phyloP scores from a whole-genome alignment of 2,113 vertebrate species.

The Plecotus auritus region DNA sequence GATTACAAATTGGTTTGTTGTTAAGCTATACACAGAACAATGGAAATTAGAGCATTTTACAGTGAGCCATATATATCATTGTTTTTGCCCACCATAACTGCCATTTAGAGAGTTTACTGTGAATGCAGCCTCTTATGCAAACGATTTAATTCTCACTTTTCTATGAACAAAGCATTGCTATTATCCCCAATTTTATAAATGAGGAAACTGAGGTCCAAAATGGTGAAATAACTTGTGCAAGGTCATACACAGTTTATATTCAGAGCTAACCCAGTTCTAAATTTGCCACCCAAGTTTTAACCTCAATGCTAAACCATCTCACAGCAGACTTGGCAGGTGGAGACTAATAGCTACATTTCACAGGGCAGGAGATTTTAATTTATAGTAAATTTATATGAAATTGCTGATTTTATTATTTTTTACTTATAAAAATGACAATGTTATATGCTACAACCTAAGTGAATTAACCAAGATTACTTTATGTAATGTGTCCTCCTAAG shows the following conservation, averaged over 20 bases:
- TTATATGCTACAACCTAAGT: neutral
- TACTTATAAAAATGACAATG: neutral
- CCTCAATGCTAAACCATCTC: neutral
- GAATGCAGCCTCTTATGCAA: neutral
- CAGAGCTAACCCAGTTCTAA: neutral
- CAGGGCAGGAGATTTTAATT: neutral
- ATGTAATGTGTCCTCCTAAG: neutral
- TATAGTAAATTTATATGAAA: neutral
- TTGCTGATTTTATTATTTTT: neutral
- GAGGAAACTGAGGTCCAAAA: neutral
- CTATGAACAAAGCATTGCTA: neutral
- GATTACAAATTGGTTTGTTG: neutral
- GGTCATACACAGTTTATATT: neutral
- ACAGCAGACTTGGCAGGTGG: neutral
- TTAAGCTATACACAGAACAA: neutral
- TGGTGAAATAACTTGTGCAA: neutral
- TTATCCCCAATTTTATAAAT: neutral
- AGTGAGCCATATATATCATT: neutral
- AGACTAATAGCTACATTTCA: neutral
- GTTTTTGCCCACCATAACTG: neutral
- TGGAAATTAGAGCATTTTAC: slow-evolving; percentile 13
- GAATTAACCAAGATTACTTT: neutral
- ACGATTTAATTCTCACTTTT: neutral
- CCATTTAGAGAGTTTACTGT: neutral
- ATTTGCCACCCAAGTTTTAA: neutral